Conservation (phyloP, 2,113 vertebrate genomes). For the Percopsis transmontana region DNA sequence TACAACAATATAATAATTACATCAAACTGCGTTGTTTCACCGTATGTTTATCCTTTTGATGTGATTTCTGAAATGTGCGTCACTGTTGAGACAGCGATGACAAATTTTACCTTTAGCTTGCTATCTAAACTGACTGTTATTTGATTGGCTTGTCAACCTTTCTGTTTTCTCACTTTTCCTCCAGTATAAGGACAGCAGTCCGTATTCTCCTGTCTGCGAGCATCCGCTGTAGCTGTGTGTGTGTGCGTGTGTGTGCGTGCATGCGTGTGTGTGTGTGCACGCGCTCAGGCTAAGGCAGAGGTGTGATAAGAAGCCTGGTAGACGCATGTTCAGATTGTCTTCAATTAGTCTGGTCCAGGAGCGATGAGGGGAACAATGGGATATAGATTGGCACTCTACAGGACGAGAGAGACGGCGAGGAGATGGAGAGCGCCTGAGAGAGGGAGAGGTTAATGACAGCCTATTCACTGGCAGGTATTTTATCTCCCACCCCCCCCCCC, state of each 20-base stretch:
- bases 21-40: too few relatives aligned
- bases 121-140: too few relatives aligned
- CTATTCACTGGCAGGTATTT: constrained; percentile 62
- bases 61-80: too few relatives aligned
- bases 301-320: constrained; percentile 51
- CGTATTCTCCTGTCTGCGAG: background rate
- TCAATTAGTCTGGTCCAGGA: constrained; percentile 61
- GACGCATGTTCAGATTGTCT: constrained; percentile 57
- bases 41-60: too few relatives aligned
- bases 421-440: constrained; percentile 49
- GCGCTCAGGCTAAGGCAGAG: constrained; percentile 27
- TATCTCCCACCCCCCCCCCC: constrained; percentile 39
- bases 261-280: constrained; percentile 10
- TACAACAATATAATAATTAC: too few relatives aligned
- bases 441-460: constrained; percentile 65
- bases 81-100: too few relatives aligned
- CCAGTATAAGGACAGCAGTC: background rate
- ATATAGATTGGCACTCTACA: constrained; percentile 65
- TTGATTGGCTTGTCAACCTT: too few relatives aligned
- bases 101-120: too few relatives aligned
- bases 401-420: constrained; percentile 55
- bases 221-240: background rate
- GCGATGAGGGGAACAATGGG: constrained; percentile 63
- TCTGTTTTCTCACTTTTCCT: too few relatives aligned
- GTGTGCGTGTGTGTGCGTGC: background rate